Evolutionary conservation across 2,797 vertebrate species (phyloP).

Genomic region (Anguilla marmorata): DNA sequence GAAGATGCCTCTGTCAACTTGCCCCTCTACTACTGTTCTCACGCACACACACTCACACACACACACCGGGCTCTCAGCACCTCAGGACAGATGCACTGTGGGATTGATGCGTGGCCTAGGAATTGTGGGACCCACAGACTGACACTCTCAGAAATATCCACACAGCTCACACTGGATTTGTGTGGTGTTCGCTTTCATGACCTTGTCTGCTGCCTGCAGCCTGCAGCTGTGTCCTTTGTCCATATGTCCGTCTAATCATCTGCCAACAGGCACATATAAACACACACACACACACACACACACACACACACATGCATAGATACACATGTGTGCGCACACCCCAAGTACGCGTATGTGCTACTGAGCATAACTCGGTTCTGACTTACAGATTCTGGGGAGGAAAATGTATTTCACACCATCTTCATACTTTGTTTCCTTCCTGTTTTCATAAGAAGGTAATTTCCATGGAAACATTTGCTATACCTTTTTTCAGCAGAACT

Average conservation of each 20-base stretch:
- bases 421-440: no score
- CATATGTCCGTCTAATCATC: background rate
- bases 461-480: no score
- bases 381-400: background rate
- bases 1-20: background rate
- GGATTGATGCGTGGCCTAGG: background rate
- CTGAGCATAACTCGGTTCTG: background rate
- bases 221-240: background rate
- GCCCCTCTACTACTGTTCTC: background rate
- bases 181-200: constrained; percentile 31
- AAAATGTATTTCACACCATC: background rate
- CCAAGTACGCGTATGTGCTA: background rate
- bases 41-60: background rate
- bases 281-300: background rate
- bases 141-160: constrained; percentile 31
- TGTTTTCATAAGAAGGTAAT: no score
- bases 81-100: background rate
- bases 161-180: background rate
- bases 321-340: background rate
- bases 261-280: background rate
- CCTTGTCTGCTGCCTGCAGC: background rate
- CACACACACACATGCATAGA: background rate
- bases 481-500: no score
- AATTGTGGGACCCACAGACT: background rate
- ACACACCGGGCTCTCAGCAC: background rate